Evolutionary conservation across 2,797 vertebrate species (phyloP).

Genomic region (Toxotes lorentzi): DNA sequence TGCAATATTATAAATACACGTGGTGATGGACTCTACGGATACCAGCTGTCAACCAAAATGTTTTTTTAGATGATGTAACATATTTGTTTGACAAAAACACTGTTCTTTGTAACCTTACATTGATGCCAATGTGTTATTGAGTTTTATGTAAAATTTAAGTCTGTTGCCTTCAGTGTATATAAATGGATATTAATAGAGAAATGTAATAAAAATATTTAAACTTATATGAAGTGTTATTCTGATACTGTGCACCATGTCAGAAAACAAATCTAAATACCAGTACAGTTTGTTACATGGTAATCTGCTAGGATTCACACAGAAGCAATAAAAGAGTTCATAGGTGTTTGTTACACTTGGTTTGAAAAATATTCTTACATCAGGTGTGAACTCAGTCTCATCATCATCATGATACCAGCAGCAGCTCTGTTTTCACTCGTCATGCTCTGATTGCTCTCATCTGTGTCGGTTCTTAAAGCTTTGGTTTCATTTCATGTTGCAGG

Average conservation of each 20-base stretch:
- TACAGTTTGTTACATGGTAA: background rate
- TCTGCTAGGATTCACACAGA: background rate
- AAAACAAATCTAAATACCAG: background rate
- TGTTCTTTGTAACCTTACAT: conserved; percentile 54
- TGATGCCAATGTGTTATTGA: conserved; percentile 64
- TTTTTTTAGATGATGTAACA: conserved; percentile 63
- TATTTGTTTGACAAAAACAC: conserved; percentile 52
- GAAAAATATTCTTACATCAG: conserved; percentile 20
- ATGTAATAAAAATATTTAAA: conserved; percentile 64
- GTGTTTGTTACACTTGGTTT: background rate
- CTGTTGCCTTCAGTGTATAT: conserved; percentile 68
- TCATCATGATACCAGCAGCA: conserved; percentile 15
- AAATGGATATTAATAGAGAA: conserved; percentile 74
- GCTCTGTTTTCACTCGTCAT: conserved; percentile 27
- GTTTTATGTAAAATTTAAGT: conserved; percentile 50
- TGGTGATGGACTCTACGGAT: conserved; percentile 58
- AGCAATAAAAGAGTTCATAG: background rate
- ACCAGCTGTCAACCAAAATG: conserved; percentile 77
- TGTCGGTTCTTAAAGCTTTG: background rate
- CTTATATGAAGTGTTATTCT: background rate
- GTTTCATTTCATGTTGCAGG: conserved; percentile 40
- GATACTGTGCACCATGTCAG: background rate
- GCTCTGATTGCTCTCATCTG: conserved; percentile 28
- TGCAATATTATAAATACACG: conserved; percentile 79
- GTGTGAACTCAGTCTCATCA: background rate